Evolutionary conservation across 1,140 invertebrate genomes (phyloP).

Genomic region (Drosophila ercepeae): DNA sequence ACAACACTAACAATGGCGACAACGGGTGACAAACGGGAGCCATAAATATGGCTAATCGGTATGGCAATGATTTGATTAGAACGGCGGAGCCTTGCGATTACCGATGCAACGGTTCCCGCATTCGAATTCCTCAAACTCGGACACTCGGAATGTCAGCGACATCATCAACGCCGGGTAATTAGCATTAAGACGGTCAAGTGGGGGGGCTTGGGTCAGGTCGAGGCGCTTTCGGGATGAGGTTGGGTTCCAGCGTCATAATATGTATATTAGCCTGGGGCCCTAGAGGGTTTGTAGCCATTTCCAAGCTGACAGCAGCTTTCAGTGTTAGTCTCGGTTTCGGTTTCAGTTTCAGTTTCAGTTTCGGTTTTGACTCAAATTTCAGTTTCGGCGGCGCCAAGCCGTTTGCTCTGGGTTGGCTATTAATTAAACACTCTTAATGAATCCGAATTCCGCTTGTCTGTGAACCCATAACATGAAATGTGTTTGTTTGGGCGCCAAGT

Average conservation of each 20-base stretch:
- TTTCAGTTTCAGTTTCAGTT: conserved; percentile 34
- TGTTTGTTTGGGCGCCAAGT: background rate
- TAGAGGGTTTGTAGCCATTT: conserved; percentile 30
- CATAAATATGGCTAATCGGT: conserved; percentile 76
- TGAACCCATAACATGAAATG: conserved; percentile 6
- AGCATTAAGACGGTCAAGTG: conserved; percentile 50
- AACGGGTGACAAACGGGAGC: conserved; percentile 44
- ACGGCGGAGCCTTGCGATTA: conserved; percentile 5
- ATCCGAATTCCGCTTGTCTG: conserved; percentile 36
- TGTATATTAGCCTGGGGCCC: conserved; percentile 46
- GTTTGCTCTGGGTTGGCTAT: conserved; percentile 44
- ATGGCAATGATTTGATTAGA: conserved; percentile 76
- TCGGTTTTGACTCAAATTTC: conserved; percentile 21
- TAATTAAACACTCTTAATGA: conserved; percentile 57
- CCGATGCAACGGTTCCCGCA: background rate
- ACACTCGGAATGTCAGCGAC: conserved; percentile 56
- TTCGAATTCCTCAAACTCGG: conserved; percentile 45
- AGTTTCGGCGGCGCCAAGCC: conserved; percentile 40
- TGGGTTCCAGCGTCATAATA: conserved; percentile 6
- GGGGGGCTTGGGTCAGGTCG: background rate
- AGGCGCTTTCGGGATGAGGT: background rate
- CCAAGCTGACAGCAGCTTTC: conserved; percentile 36
- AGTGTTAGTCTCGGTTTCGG: conserved; percentile 28
- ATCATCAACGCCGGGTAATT: conserved; percentile 66
- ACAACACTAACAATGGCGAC: background rate